Base-by-base conservation (phyloP, 2,888 invertebrate species). In the Vanessa cardui region DNA sequence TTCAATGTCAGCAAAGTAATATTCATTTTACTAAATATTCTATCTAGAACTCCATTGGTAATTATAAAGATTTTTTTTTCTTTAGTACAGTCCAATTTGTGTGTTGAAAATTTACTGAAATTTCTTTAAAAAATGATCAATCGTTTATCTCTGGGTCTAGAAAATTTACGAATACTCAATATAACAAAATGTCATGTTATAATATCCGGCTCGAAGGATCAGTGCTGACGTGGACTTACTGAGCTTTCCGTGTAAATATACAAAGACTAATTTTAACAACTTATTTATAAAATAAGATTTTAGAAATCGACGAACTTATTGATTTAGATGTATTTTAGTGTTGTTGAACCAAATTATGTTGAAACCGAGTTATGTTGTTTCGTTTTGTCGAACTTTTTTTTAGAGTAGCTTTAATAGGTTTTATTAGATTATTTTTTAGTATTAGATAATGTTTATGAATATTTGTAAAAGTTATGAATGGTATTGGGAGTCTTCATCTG, bases 291-390 rank as follows among this genome's bases (percentile, higher is more conserved):
- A 39, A 18, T 66, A 69, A 69, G 62, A 47, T 63, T 69, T 69
- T 69, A 69, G 59, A 68, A 50, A 68, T 62, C 58, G 62, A 65
- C 62, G 49, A 58, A 65, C 33, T 62, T 61, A 64, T 64, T 39
- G 45, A 16, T 18, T 39, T 66, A 61, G 60, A 20, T 47, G 21
- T 52, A 18, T 64, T 63, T 52, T 70, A 70, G 67, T 67, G 56
- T 70, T 70, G 69, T 70, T 70, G 46, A 62, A 67, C 67, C 70
- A 70, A 70, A 67, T 50, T 62, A 56, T 58, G 67, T 64, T 63
- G 61, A 64, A 64, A 58, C 20, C 18, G 15, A 56, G 60, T 70
- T 64, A 39, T 64, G 58, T 61, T 70, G 54, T 59, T 52, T 69
- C 63, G 56, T 54, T n/a, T 62, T n/a, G 21, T 54, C 59, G 62